These are phyloP conservation scores for Leptura quadrifasciata DNA, from an alignment of 2,888 invertebrate genomes.

Conservation along the genomic window DNA sequence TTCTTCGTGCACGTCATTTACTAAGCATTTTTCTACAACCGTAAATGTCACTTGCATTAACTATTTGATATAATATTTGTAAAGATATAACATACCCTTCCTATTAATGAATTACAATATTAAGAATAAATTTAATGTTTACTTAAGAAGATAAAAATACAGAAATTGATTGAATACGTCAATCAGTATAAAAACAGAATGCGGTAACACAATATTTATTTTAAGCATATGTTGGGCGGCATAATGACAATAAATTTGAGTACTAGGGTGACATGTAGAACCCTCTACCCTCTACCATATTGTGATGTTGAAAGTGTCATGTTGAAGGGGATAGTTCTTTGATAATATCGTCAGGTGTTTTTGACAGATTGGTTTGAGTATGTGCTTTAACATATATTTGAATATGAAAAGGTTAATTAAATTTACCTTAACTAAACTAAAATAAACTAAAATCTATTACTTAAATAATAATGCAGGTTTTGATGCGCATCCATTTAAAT, in stretches of 20 bases:
- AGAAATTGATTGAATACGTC: background rate
- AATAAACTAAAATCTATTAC: too few species aligned
- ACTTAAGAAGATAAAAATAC: background rate
- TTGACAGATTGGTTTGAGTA: constrained; percentile 17
- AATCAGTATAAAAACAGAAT: background rate
- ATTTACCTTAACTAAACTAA: background rate
- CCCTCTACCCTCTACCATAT: background rate
- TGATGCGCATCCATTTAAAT: too few species aligned
- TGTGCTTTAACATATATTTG: background rate
- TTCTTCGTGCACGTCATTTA: too few species aligned
- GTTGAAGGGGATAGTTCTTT: constrained; percentile 15
- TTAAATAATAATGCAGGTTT: too few species aligned
- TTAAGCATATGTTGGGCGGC: constrained; percentile 17
- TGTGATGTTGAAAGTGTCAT: constrained; percentile 8
- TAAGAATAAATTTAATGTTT: background rate
- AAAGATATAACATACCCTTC: background rate
- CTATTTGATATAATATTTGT: background rate
- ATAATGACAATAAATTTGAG: background rate
- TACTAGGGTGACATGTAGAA: constrained; percentile 11
- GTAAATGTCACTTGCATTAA: too few species aligned
- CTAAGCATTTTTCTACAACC: too few species aligned
- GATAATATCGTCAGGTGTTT: constrained; percentile 27
- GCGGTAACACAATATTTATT: constrained; percentile 9
- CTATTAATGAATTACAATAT: background rate
- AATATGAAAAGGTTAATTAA: background rate